A percentile compares a stretch with the other conserved stretches of the same genome.
Evolutionary conservation across 2,113 vertebrate species (phyloP).

Genomic region (Hippotragus niger): DNA sequence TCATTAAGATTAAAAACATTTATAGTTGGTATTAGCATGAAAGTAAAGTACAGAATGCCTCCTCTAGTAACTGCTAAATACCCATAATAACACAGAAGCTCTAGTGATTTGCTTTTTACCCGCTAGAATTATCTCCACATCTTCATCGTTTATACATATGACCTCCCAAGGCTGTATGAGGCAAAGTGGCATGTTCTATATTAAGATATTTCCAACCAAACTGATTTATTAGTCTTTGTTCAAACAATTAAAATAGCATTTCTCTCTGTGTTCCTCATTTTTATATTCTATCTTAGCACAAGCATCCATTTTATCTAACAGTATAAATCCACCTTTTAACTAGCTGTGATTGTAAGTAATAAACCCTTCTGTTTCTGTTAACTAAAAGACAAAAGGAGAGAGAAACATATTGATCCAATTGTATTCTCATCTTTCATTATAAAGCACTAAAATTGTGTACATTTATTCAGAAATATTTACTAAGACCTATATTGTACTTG

Average conservation of each 20-base stretch:
- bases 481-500: neutral
- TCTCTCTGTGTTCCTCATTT: neutral
- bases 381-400: neutral
- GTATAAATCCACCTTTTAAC: neutral
- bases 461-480: neutral
- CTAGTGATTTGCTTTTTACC: neutral
- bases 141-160: neutral
- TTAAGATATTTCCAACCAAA: neutral
- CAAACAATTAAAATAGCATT: neutral
- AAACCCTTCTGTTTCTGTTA: neutral
- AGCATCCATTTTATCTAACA: neutral
- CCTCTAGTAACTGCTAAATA: neutral
- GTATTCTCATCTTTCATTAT: neutral
- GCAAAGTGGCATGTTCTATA: neutral
- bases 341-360: neutral
- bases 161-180: neutral
- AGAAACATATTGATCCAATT: neutral
- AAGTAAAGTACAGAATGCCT: neutral
- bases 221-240: neutral
- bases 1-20: neutral
- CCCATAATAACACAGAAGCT: neutral
- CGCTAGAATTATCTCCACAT: neutral
- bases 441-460: neutral
- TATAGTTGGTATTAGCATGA: neutral
- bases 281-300: neutral